Evolutionary conservation across 2,113 vertebrate species (phyloP).

Genomic region (Pseudorasbora parva): DNA sequence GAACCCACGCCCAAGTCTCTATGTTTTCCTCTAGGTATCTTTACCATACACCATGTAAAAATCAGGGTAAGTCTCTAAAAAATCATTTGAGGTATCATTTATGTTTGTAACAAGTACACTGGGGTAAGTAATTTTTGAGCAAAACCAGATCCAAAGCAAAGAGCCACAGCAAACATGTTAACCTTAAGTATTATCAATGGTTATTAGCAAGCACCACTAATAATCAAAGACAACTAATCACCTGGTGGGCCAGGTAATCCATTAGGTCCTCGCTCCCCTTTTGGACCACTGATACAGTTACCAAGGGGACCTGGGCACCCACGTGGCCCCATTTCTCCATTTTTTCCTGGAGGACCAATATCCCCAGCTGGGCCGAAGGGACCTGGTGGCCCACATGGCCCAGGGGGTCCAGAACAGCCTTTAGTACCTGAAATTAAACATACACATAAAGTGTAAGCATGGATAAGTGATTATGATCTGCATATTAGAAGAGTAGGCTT

Average conservation of each 20-base stretch:
- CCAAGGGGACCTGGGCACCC: slow-evolving; percentile 39
- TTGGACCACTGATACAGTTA: slow-evolving; percentile 44
- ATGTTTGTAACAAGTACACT: background rate
- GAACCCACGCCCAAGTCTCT: background rate
- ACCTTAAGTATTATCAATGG: background rate
- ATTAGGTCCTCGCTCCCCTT: slow-evolving; percentile 38
- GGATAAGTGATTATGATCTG: background rate
- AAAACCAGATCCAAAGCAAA: too few relatives aligned
- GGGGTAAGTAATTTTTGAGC: background rate
- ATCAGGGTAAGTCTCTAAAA: too few relatives aligned
- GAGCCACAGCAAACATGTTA: too few relatives aligned
- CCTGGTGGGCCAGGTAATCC: slow-evolving; percentile 46
- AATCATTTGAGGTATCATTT: background rate
- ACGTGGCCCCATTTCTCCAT: slow-evolving; percentile 11
- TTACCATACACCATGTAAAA: background rate
- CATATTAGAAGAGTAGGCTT: background rate
- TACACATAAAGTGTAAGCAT: background rate
- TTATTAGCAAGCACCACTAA: background rate
- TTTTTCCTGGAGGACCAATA: slow-evolving; percentile 1
- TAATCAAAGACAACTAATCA: background rate
- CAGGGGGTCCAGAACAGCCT: slow-evolving; percentile 30
- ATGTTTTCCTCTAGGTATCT: background rate
- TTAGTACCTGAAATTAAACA: slow-evolving; percentile 27
- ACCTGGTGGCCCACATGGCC: slow-evolving; percentile 28
- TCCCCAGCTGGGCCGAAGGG: slow-evolving; percentile 32